Evolutionary conservation across 2,797 vertebrate species (phyloP).

Genomic region (Pseudomugil gertrudae): DNA sequence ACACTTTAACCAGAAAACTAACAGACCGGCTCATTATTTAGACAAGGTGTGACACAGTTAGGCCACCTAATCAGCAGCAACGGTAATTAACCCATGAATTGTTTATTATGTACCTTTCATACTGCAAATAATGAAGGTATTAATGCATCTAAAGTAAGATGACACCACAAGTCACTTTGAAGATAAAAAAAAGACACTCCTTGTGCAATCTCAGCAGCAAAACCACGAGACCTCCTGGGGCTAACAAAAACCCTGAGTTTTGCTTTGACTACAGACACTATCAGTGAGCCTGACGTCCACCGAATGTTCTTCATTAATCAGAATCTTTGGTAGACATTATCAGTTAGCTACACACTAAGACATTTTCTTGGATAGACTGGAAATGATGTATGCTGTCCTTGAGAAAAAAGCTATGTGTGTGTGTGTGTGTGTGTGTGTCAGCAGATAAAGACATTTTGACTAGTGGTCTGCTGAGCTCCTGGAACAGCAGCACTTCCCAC

Average conservation of each 20-base stretch:
- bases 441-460: slow-evolving; percentile 51
- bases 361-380: slow-evolving; percentile 37
- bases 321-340: slow-evolving; percentile 57
- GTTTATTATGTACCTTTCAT: slow-evolving; percentile 15
- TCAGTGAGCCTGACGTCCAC: slow-evolving; percentile 53
- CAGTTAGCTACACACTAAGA: slow-evolving; percentile 52
- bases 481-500: slow-evolving; percentile 29
- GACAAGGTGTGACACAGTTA: slow-evolving; percentile 13
- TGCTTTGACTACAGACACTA: slow-evolving; percentile 70
- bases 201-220: slow-evolving; percentile 41
- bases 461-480: slow-evolving; percentile 41
- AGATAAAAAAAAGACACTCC: slow-evolving; percentile 34
- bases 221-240: slow-evolving; percentile 32
- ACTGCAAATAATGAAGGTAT: slow-evolving; percentile 8
- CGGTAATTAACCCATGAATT: slow-evolving; percentile 7
- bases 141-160: slow-evolving; percentile 4
- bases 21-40: slow-evolving; percentile 57
- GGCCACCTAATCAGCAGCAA: slow-evolving; percentile 1
- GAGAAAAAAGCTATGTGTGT: slow-evolving; percentile 36
- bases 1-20: slow-evolving; percentile 71
- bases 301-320: slow-evolving; percentile 66
- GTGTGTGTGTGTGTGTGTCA: slow-evolving; percentile 27
- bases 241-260: slow-evolving; percentile 50
- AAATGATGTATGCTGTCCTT: slow-evolving; percentile 64
- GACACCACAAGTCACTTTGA: slow-evolving; percentile 22